A percentile compares a stretch with the other conserved stretches of the same genome.
These are phyloP conservation scores for Drosophila melanosoma DNA, from an alignment of 2,888 invertebrate species.

Conservation along the genomic window DNA sequence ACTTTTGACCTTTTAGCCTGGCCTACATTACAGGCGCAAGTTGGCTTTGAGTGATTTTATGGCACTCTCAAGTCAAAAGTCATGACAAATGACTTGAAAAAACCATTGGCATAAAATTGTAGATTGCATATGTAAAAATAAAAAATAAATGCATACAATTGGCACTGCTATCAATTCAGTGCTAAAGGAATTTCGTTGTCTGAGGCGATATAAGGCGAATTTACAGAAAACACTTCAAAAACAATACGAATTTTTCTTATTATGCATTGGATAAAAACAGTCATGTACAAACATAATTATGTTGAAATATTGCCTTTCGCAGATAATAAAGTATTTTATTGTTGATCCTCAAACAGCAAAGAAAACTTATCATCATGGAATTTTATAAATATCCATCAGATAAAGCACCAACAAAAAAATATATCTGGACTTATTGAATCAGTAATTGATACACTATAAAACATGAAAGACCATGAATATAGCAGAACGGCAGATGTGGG, in stretches of 20 bases:
- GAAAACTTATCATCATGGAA: neutral
- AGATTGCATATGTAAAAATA: slow-evolving; percentile 13
- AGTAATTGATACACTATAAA: neutral
- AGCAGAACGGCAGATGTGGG: neutral
- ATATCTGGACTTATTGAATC: neutral
- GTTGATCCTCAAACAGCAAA: neutral
- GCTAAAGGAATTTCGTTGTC: neutral
- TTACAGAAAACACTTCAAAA: neutral
- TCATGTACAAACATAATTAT: neutral
- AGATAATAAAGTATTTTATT: neutral
- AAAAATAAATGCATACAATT: neutral
- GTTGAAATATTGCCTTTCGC: neutral
- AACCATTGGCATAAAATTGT: slow-evolving; percentile 35
- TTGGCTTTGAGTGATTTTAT: slow-evolving; percentile 19
- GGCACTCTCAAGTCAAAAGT: slow-evolving; percentile 3
- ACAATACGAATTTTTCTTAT: neutral
- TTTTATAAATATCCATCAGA: neutral
- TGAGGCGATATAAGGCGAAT: neutral
- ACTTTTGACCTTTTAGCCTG: slow-evolving; percentile 63
- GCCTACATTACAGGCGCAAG: slow-evolving; percentile 55
- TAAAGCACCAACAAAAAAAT: neutral
- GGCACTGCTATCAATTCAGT: neutral
- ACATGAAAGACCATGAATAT: neutral
- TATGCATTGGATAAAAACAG: neutral
- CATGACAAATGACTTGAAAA: slow-evolving; percentile 22